Base-by-base conservation (phyloP, 2,888 invertebrate species). In the Esperia sulphurella region DNA sequence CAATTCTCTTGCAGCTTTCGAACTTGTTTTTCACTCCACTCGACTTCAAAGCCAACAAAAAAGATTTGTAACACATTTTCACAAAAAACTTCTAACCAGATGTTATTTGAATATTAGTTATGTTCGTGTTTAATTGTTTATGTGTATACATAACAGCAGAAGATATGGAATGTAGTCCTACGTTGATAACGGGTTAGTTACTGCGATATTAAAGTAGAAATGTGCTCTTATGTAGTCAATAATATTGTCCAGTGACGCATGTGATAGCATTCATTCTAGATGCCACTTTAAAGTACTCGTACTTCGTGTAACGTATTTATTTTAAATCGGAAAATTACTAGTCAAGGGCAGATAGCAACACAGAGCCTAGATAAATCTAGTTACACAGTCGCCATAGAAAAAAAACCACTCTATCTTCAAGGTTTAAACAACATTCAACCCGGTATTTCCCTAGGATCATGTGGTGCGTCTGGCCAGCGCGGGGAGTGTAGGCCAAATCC, bases 41-140 rank as follows among this genome's bases (percentile, higher is more conserved):
- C 31, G 63, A 55, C 51, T 64, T 69, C 21, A 76, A 56, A 21
- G 70, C 64, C 30, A 68, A 50, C 8, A 75, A 46, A 12, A 81
- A 59, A 41, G 70, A 71, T 49, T 76, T 79, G 48, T 79, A 79
- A 58, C 73, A 75, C 81, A 82, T 82, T 60, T 59, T 68, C 61
- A 52, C 45, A 41, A 14, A 0, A 31, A 28, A 41, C 33, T 38
- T 43, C 41, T n/a, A 42, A 42, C 8, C 30, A 42, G 9, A 30
- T 21, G n/a, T 13, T 30, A 29, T 29, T 42, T 31, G 5, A 29
- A 12, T 9, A 41, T 29, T 14, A 13, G 8, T 8, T 41, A 41
- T n/a, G 8, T 12, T 29, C 8, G 5, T 35, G 8, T 50, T 35
- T 43, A n/a, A 35, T 35, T 35, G 9, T n/a, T n/a, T 35, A 31